A percentile compares a stretch with the other conserved stretches of the same genome.
phyloP scores from a whole-genome alignment of 2,888 invertebrate species.

The Idaea biselata region DNA sequence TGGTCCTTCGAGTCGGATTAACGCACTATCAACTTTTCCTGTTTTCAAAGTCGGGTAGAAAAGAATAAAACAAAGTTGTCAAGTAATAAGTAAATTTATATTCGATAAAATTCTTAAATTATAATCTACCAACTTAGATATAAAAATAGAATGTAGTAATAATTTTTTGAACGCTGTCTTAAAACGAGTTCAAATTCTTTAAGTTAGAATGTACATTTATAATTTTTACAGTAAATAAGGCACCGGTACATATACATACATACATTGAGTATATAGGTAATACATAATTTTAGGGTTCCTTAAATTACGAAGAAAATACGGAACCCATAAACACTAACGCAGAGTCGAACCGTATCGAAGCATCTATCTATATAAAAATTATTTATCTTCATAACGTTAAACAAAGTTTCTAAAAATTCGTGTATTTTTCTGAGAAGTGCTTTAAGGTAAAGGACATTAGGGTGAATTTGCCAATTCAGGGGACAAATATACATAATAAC shows the following conservation, averaged over 20 bases:
- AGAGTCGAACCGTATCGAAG: too few relatives aligned
- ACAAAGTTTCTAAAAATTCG: too few relatives aligned
- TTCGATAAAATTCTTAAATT: constrained; percentile 59
- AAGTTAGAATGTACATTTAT: constrained; percentile 65
- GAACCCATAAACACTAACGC: not conserved
- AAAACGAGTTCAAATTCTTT: constrained; percentile 54
- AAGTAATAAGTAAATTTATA: constrained; percentile 39
- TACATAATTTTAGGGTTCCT: constrained; percentile 12
- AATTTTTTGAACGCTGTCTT: constrained; percentile 56
- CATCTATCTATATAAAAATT: too few relatives aligned
- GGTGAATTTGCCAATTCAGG: too few relatives aligned
- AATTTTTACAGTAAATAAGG: constrained; percentile 65
- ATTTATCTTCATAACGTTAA: too few relatives aligned
- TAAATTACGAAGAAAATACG: not conserved
- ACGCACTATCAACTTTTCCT: too few relatives aligned
- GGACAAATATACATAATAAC: too few relatives aligned
- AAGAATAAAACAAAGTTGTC: constrained; percentile 33
- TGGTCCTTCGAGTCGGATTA: not conserved
- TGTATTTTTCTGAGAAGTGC: too few relatives aligned
- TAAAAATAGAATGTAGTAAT: constrained; percentile 27
- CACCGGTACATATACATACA: constrained; percentile 46
- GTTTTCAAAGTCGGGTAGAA: too few relatives aligned
- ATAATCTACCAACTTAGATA: not conserved
- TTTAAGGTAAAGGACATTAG: too few relatives aligned
- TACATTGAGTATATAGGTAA: constrained; percentile 52